These are phyloP conservation scores for Chymomyza costata DNA, from an alignment of 1,140 invertebrate genomes.

Conservation along the genomic window DNA sequence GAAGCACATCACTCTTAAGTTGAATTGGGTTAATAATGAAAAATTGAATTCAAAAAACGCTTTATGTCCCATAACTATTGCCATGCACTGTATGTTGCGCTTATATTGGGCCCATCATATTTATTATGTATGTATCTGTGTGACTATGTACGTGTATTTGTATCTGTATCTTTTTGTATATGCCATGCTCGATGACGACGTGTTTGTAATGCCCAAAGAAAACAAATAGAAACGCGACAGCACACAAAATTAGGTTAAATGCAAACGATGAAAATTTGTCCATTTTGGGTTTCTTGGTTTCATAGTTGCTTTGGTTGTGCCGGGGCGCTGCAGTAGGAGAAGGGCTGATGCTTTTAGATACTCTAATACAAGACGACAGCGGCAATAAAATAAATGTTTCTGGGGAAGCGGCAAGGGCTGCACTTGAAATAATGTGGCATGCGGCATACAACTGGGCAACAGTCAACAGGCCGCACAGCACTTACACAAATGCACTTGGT, in stretches of 20 bases:
- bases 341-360: not conserved
- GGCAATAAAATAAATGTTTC: constrained; percentile 47
- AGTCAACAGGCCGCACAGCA: not conserved
- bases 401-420: not conserved
- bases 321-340: not conserved
- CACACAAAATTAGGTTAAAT: constrained; percentile 53
- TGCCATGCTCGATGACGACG: constrained; percentile 30
- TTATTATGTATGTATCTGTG: too few relatives aligned
- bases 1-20: too few relatives aligned
- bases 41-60: too few relatives aligned
- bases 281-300: constrained; percentile 9
- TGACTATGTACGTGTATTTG: too few relatives aligned
- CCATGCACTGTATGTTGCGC: too few relatives aligned
- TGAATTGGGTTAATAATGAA: too few relatives aligned
- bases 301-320: not conserved
- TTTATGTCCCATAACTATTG: too few relatives aligned
- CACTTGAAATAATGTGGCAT: too few relatives aligned
- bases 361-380: not conserved
- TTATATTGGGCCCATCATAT: too few relatives aligned
- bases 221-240: not conserved
- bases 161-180: constrained; percentile 4
- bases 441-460: too few relatives aligned
- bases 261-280: constrained; percentile 43
- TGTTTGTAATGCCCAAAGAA: constrained; percentile 50
- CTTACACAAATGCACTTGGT: constrained; percentile 41